These are phyloP conservation scores for Corbicula japonica DNA, from an alignment of 2,888 invertebrate species.

Conservation along the genomic window DNA sequence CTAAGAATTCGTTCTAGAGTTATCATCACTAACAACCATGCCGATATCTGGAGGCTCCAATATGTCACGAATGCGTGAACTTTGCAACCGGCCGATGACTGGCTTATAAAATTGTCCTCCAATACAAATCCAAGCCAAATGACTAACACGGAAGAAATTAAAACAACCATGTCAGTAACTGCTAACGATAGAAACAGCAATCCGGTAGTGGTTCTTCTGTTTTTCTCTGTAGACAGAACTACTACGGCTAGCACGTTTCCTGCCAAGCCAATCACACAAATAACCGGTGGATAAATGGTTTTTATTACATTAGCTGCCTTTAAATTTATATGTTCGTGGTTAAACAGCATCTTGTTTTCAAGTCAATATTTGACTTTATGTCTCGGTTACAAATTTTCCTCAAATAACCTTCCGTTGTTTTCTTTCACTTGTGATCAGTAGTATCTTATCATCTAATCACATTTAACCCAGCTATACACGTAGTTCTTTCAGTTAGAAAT, in stretches of 20 bases:
- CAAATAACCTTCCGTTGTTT: too few species aligned
- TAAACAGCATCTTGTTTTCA: too few species aligned
- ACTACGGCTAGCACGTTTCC: slow-evolving; percentile 15
- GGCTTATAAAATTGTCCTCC: neutral
- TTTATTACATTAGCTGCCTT: slow-evolving; percentile 3
- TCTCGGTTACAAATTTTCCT: too few species aligned
- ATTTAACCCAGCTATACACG: too few species aligned
- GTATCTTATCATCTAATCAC: too few species aligned
- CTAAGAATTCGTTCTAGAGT: slow-evolving; percentile 2
- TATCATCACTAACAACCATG: slow-evolving; percentile 14
- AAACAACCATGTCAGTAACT: neutral
- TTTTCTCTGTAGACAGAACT: neutral
- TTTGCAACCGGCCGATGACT: neutral
- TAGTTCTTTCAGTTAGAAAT: too few species aligned
- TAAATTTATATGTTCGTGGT: neutral
- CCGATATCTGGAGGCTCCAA: neutral
- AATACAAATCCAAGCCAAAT: neutral
- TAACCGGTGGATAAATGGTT: slow-evolving; percentile 23
- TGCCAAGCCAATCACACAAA: slow-evolving; percentile 2
- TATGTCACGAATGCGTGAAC: neutral
- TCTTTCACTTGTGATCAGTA: too few species aligned
- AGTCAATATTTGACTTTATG: too few species aligned
- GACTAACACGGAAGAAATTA: neutral
- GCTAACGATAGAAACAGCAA: neutral
- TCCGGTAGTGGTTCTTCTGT: slow-evolving; percentile 5